Conservation (phyloP, 2,888 invertebrate genomes). For the Pollenia griseotomentosa region DNA sequence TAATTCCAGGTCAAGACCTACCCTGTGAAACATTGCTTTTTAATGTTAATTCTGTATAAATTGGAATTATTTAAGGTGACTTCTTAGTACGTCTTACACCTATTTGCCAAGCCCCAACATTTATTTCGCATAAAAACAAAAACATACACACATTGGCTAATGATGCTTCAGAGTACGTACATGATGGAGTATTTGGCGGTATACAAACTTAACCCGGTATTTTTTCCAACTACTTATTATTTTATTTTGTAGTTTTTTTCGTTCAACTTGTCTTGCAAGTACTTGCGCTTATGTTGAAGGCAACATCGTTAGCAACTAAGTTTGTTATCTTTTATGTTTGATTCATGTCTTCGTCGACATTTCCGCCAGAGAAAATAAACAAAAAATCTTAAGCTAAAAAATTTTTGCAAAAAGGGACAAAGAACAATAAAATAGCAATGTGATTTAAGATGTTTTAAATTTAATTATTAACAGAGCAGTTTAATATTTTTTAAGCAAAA, state of each 20-base stretch:
- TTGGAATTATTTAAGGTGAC: neutral
- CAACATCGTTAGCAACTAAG: slow-evolving; percentile 33
- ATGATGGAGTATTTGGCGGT: slow-evolving; percentile 27
- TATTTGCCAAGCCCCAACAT: neutral
- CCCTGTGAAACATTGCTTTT: neutral
- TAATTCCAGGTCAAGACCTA: too few relatives aligned
- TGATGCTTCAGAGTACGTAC: slow-evolving; percentile 2
- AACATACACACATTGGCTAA: slow-evolving; percentile 13
- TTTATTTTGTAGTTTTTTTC: neutral
- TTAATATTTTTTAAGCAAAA: too few relatives aligned
- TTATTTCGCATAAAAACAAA: neutral
- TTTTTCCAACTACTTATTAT: slow-evolving; percentile 4
- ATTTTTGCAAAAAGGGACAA: neutral
- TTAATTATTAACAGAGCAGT: too few relatives aligned
- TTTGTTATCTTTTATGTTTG: slow-evolving; percentile 42
- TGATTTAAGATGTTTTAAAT: too few relatives aligned
- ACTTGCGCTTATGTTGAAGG: slow-evolving; percentile 33
- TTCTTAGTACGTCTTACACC: neutral
- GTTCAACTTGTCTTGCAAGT: slow-evolving; percentile 25
- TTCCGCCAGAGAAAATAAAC: slow-evolving; percentile 46
- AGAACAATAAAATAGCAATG: too few relatives aligned
- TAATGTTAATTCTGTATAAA: neutral
- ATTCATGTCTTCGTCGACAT: slow-evolving; percentile 48
- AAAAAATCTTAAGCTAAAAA: slow-evolving; percentile 18
- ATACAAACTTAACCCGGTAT: slow-evolving; percentile 9